Evolutionary conservation across 1,140 invertebrate genomes (phyloP).

Genomic region (Schlechtendalia chinensis): DNA sequence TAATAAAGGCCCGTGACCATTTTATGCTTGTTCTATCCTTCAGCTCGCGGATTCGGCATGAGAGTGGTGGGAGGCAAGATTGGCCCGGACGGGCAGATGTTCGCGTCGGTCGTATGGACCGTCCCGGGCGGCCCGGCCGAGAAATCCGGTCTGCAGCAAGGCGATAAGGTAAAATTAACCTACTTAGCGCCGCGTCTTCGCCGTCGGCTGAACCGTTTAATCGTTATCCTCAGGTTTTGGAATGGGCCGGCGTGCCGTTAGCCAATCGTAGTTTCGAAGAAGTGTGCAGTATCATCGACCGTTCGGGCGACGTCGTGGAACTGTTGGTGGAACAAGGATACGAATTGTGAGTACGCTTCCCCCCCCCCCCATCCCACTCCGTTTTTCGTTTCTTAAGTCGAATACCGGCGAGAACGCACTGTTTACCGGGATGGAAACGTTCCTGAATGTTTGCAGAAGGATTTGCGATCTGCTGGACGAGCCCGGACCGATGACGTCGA

Average conservation of each 20-base stretch:
- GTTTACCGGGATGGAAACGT: neutral
- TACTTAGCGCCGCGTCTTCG: too few species aligned
- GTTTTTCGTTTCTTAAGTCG: neutral
- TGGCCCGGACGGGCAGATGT: constrained; percentile 75
- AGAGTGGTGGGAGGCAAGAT: constrained; percentile 87
- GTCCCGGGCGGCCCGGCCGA: constrained; percentile 87
- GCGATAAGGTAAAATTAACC: constrained; percentile 69
- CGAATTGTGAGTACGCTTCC: constrained; percentile 62
- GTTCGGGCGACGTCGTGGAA: constrained; percentile 76
- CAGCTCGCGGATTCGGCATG: constrained; percentile 89
- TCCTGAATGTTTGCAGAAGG: constrained; percentile 54
- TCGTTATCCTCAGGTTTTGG: constrained; percentile 63
- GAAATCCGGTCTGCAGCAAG: constrained; percentile 78
- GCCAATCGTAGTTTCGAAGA: constrained; percentile 89
- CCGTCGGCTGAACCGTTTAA: neutral
- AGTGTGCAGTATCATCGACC: constrained; percentile 77
- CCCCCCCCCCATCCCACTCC: constrained; percentile 23
- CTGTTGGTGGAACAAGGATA: constrained; percentile 76
- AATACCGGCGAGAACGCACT: too few species aligned
- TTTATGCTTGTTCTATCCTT: constrained; percentile 54
- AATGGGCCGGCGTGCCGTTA: constrained; percentile 80
- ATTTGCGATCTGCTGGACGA: constrained; percentile 69
- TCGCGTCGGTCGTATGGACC: constrained; percentile 88
- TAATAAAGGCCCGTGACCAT: neutral
- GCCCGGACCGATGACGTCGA: constrained; percentile 55